Conservation (phyloP, 1,140 invertebrate genomes). For the Zaprionus gabonicus region DNA sequence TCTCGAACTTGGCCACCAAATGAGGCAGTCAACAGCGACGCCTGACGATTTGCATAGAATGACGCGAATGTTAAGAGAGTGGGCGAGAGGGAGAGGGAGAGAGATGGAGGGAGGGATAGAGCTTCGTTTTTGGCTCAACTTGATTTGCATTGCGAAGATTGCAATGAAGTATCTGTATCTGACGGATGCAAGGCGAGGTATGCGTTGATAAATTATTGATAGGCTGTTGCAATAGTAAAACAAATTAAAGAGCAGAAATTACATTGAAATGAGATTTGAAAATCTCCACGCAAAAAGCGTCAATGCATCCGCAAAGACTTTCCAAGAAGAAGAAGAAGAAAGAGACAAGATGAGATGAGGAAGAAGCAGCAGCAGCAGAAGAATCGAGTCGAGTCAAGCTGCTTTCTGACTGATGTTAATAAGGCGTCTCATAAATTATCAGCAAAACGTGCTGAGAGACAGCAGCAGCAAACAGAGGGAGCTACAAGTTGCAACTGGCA, state of each 20-base stretch:
- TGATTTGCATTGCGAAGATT: slow-evolving; percentile 63
- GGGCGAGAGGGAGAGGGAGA: background rate
- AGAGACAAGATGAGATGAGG: background rate
- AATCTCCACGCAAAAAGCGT: slow-evolving; percentile 65
- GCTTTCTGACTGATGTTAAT: slow-evolving; percentile 77
- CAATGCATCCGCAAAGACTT: slow-evolving; percentile 66
- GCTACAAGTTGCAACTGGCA: slow-evolving; percentile 16
- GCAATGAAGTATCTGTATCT: slow-evolving; percentile 16
- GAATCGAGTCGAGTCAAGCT: slow-evolving; percentile 15
- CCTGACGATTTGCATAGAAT: slow-evolving; percentile 73
- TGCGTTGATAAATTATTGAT: slow-evolving; percentile 61
- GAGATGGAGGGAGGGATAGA: background rate
- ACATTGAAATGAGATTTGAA: slow-evolving; percentile 75
- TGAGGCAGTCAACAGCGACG: slow-evolving; percentile 42
- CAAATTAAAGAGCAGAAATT: slow-evolving; percentile 77
- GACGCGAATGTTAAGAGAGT: slow-evolving; percentile 31
- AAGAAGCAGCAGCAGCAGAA: slow-evolving; percentile 2
- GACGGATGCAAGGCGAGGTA: slow-evolving; percentile 15
- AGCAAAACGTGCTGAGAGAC: slow-evolving; percentile 70
- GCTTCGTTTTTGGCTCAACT: slow-evolving; percentile 20
- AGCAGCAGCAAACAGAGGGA: slow-evolving; percentile 39
- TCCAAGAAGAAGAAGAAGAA: slow-evolving; percentile 62
- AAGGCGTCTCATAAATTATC: slow-evolving; percentile 83
- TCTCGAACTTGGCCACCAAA: slow-evolving; percentile 45
- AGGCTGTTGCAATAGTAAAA: slow-evolving; percentile 71